These are phyloP conservation scores for Leuciscus idus DNA, from an alignment of 2,113 vertebrate species.

Conservation along the genomic window DNA sequence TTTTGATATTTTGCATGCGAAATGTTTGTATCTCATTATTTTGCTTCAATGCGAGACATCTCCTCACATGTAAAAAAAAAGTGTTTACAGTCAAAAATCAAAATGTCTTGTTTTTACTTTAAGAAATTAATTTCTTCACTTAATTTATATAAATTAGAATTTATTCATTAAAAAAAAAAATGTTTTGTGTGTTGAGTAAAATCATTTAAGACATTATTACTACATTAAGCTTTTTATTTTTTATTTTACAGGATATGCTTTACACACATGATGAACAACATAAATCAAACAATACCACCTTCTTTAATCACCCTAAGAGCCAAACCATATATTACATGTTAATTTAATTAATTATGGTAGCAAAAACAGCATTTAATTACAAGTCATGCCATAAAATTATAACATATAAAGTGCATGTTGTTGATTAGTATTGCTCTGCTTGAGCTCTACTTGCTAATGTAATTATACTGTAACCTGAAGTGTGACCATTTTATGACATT, in stretches of 20 bases:
- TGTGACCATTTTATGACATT: background rate
- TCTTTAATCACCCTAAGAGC: background rate
- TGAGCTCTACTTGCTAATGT: background rate
- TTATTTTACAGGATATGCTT: background rate
- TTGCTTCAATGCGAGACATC: background rate
- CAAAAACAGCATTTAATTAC: background rate
- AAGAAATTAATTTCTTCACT: too few relatives aligned
- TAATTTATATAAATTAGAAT: too few relatives aligned
- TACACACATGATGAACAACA: background rate
- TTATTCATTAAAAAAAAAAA: background rate
- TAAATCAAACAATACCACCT: background rate
- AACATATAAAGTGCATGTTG: background rate
- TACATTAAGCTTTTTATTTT: too few relatives aligned
- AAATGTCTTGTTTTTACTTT: too few relatives aligned
- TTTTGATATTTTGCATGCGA: background rate
- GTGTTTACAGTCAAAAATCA: background rate
- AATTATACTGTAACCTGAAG: conserved; percentile 1
- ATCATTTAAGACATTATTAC: too few relatives aligned
- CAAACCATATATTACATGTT: background rate
- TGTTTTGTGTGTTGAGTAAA: too few relatives aligned
- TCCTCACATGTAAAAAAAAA: background rate
- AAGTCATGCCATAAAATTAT: background rate
- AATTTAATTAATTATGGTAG: background rate
- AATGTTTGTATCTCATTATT: background rate
- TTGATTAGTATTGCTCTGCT: background rate